phyloP scores from a whole-genome alignment of 2,888 invertebrate species.

The Neoitamus cyanurus region DNA sequence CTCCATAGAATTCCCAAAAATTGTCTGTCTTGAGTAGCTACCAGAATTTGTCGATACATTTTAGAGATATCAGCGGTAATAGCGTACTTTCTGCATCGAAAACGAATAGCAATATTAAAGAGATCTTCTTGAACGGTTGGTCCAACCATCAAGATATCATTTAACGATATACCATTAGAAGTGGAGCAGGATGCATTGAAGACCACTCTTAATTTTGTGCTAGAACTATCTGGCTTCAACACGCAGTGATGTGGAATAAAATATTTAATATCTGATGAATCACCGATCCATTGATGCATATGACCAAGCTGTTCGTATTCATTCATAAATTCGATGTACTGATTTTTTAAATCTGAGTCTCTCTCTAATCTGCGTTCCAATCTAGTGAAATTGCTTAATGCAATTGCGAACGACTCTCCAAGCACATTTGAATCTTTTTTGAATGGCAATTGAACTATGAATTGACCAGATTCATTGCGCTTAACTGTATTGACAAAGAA shows the following conservation, averaged over 20 bases:
- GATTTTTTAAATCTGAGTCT: slow-evolving; percentile 28
- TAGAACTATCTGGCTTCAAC: background rate
- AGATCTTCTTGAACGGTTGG: background rate
- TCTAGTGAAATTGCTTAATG: background rate
- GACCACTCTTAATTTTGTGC: background rate
- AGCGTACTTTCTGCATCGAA: background rate
- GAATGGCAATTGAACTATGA: background rate
- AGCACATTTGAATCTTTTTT: background rate
- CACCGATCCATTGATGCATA: slow-evolving; percentile 58
- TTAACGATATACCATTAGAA: background rate
- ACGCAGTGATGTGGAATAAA: background rate
- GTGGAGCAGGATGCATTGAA: background rate
- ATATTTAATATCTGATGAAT: background rate
- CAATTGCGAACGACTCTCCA: background rate
- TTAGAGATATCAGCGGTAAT: background rate
- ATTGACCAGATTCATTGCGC: background rate
- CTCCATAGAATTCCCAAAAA: background rate
- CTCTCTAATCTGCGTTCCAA: slow-evolving; percentile 48
- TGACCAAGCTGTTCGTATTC: slow-evolving; percentile 62
- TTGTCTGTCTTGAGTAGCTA: background rate
- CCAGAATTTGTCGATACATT: background rate
- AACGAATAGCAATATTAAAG: background rate
- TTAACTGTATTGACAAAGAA: background rate
- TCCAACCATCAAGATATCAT: background rate
- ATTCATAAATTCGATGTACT: slow-evolving; percentile 51